Percentiles rank a stretch among this genome's conserved stretches.
phyloP scores from a whole-genome alignment of 1,140 invertebrate species.

The Drosophila lacertosa region DNA sequence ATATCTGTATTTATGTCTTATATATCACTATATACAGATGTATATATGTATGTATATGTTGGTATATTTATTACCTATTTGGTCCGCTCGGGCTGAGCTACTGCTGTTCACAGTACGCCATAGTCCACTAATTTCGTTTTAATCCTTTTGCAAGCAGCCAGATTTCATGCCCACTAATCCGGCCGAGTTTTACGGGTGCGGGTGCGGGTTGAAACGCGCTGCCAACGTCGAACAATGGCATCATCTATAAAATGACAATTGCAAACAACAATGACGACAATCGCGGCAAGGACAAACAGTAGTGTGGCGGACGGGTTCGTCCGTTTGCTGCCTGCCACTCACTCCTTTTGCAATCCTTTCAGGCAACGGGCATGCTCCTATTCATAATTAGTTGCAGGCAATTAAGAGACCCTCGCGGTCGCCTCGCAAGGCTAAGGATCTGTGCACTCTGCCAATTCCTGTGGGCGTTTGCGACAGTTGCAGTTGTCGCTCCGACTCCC shows the following conservation, averaged over 20 bases:
- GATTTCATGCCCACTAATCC: constrained; percentile 75
- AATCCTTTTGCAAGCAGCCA: constrained; percentile 64
- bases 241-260: constrained; percentile 82
- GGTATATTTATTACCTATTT: background rate
- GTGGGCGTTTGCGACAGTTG: constrained; percentile 31
- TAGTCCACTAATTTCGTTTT: constrained; percentile 63
- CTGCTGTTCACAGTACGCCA: constrained; percentile 5
- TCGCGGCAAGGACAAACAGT: constrained; percentile 78
- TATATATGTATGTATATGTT: background rate
- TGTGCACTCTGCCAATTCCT: background rate
- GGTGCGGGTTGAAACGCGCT: constrained; percentile 25
- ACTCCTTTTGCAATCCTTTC: constrained; percentile 58
- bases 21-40: no score
- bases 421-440: constrained; percentile 53
- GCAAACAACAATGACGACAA: constrained; percentile 82
- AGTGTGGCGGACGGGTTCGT: constrained; percentile 39
- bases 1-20: background rate
- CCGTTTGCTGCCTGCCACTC: constrained; percentile 35
- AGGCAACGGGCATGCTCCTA: constrained; percentile 34
- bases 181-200: constrained; percentile 71
- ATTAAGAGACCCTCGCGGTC: constrained; percentile 72
- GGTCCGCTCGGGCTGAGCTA: constrained; percentile 16
- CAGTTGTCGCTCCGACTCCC: no score
- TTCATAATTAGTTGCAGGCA: constrained; percentile 82
- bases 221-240: constrained; percentile 61